These are phyloP conservation scores for Fistularia commersonii DNA, from an alignment of 2,797 vertebrate species.

Conservation along the genomic window DNA sequence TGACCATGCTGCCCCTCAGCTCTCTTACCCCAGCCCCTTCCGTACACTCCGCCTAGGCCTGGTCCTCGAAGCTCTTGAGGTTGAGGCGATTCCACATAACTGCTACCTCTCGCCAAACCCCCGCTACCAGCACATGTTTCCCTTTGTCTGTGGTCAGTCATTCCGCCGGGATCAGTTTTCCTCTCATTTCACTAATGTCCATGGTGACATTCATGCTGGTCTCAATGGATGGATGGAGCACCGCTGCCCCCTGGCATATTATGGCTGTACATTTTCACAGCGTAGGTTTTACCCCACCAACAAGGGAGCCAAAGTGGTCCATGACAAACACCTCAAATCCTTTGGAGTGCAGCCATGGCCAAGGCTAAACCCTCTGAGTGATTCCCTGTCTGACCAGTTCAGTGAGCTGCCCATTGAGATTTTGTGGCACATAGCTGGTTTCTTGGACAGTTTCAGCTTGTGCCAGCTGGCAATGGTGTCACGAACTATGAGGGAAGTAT, in stretches of 20 bases:
- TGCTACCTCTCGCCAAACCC: conserved; percentile 80
- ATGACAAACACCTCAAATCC: conserved; percentile 88
- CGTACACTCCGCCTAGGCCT: conserved; percentile 91
- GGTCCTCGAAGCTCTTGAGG: conserved; percentile 82
- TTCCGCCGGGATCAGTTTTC: conserved; percentile 96
- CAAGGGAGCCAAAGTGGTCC: conserved; percentile 86
- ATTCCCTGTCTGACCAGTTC: conserved; percentile 82
- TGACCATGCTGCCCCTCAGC: conserved; percentile 93
- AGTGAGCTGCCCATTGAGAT: conserved; percentile 92
- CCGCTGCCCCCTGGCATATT: conserved; percentile 94
- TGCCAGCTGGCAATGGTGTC: conserved; percentile 95
- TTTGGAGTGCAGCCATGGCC: conserved; percentile 88
- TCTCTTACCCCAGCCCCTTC: conserved; percentile 94
- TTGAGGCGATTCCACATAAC: conserved; percentile 71
- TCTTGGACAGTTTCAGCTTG: conserved; percentile 94
- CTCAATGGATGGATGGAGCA: conserved; percentile 99
- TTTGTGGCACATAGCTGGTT: conserved; percentile 88
- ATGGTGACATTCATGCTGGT: conserved; percentile 96
- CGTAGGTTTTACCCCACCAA: conserved; percentile 89
- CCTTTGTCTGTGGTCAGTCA: conserved; percentile 94
- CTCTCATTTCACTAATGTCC: conserved; percentile 96
- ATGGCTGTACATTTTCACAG: conserved; percentile 96
- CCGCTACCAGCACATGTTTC: conserved; percentile 90
- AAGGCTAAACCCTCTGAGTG: conserved; percentile 59
- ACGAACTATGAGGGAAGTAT: conserved; percentile 92